These are phyloP conservation scores for Mesocricetus auratus DNA, from an alignment of 2,113 vertebrate species.

Conservation along the genomic window DNA sequence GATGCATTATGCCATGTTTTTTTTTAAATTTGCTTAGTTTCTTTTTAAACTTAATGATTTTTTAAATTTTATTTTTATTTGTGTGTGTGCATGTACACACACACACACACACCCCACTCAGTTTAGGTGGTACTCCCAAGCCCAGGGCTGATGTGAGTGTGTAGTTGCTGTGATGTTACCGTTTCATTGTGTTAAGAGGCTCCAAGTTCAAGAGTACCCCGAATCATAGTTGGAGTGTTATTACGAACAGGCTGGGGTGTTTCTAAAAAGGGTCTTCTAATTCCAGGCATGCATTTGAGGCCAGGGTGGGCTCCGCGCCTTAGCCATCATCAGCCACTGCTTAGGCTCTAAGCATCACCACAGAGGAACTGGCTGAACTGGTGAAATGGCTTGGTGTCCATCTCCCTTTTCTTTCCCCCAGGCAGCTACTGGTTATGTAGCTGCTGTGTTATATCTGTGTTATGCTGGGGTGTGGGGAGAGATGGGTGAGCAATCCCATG, in stretches of 20 bases:
- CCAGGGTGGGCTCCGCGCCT: neutral
- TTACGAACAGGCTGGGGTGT: neutral
- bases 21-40: neutral
- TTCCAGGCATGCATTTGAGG: neutral
- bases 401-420: neutral
- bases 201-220: neutral
- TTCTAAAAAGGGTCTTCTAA: neutral
- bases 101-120: no score
- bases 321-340: no score
- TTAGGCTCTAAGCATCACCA: neutral
- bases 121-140: no score
- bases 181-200: neutral
- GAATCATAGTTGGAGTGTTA: neutral
- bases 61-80: neutral
- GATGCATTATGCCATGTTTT: neutral
- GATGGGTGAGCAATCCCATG: neutral
- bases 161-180: neutral
- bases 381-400: neutral
- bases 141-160: no score
- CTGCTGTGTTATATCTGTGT: neutral
- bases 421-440: no score
- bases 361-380: neutral
- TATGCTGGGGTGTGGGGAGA: neutral
- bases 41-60: neutral
- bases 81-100: neutral